Conservation (phyloP, 2,888 invertebrate genomes). For the Hydrotaea diabolus region DNA sequence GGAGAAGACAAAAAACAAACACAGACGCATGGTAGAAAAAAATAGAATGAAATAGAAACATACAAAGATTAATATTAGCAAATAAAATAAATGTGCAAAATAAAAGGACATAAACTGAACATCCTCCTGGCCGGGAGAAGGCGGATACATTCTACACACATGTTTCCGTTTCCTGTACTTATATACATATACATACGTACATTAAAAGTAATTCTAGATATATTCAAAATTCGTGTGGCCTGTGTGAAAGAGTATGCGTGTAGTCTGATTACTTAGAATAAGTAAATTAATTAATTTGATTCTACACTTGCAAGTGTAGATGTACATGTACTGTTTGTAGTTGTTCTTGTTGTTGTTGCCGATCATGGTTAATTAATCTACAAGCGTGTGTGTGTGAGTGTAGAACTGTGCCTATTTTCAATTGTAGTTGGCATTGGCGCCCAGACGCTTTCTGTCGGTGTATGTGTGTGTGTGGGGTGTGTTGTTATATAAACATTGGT, state of each 20-base stretch:
- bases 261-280: constrained; percentile 2
- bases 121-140: neutral
- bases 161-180: too few relatives aligned
- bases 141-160: neutral
- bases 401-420: constrained; percentile 15
- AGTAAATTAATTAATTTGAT: constrained; percentile 25
- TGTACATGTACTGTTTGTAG: neutral
- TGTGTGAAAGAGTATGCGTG: neutral
- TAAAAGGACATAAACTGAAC: constrained; percentile 12
- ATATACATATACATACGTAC: neutral
- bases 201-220: neutral
- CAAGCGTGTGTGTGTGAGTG: neutral
- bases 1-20: neutral
- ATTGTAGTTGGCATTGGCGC: neutral
- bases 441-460: neutral
- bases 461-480: neutral
- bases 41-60: neutral
- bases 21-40: neutral
- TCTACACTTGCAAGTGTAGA: constrained; percentile 20
- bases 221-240: neutral
- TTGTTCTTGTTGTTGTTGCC: neutral
- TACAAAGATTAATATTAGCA: constrained; percentile 21
- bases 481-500: neutral
- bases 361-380: constrained; percentile 14
- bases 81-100: constrained; percentile 15